Conservation (phyloP, 2,797 vertebrate species). For the Sebastes diploproa region DNA sequence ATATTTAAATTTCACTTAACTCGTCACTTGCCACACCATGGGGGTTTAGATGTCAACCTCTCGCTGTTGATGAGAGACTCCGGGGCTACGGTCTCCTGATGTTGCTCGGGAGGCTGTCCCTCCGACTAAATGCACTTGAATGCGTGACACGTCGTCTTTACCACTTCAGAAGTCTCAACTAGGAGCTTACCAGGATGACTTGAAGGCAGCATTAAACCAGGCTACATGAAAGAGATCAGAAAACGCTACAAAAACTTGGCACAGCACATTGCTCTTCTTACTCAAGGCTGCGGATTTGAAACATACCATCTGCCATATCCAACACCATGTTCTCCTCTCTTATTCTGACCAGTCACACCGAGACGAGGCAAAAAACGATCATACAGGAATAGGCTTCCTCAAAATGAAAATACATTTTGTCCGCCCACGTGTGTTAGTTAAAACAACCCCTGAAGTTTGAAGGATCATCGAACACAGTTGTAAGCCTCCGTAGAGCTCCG, state of each 20-base stretch:
- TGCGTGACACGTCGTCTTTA: constrained; percentile 48
- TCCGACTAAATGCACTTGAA: constrained; percentile 42
- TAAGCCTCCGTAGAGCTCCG: background rate
- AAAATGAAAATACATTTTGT: constrained; percentile 10
- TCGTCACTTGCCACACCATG: constrained; percentile 1
- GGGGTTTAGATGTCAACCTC: background rate
- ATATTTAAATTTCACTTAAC: constrained; percentile 1
- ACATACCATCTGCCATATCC: constrained; percentile 17
- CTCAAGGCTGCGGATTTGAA: constrained; percentile 24
- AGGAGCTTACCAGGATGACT: constrained; percentile 61
- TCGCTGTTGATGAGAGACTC: constrained; percentile 11
- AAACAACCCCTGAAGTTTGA: constrained; percentile 18
- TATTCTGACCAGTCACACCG: background rate
- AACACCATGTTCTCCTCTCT: background rate
- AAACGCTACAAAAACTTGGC: constrained; percentile 35
- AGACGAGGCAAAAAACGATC: background rate
- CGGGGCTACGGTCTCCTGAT: constrained; percentile 5
- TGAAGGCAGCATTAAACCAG: constrained; percentile 64
- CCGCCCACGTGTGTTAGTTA: background rate
- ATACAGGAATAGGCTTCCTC: background rate
- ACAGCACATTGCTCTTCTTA: constrained; percentile 26
- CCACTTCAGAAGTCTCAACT: constrained; percentile 60
- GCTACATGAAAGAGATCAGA: constrained; percentile 58
- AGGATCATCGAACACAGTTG: background rate
- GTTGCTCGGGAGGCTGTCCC: constrained; percentile 29